Percentiles rank a stretch among this genome's conserved stretches.
phyloP scores from a whole-genome alignment of 2,888 invertebrate genomes.

The Eupithecia abbreviata region DNA sequence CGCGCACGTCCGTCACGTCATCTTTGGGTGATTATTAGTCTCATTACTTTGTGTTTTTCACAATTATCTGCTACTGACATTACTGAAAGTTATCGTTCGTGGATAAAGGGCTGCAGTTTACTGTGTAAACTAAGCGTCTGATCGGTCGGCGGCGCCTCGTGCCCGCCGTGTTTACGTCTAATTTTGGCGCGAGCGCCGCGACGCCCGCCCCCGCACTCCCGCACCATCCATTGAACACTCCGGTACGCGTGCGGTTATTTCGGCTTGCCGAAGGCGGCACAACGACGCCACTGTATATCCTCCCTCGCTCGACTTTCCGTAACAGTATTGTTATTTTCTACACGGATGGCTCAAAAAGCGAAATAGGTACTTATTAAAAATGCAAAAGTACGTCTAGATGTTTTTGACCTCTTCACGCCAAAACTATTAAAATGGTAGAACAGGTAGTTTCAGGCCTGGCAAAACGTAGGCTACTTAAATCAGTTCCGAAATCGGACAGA shows the following conservation, averaged over 20 bases:
- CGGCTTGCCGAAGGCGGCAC: conserved; percentile 69
- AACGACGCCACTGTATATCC: conserved; percentile 63
- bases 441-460: not conserved
- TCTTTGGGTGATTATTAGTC: not conserved
- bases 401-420: not conserved
- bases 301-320: conserved; percentile 45
- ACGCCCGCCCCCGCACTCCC: conserved; percentile 68
- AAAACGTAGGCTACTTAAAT: not conserved
- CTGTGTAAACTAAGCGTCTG: conserved; percentile 49
- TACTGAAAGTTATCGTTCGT: not conserved
- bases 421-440: not conserved
- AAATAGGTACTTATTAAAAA: not conserved
- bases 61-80: not conserved
- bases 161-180: conserved; percentile 82
- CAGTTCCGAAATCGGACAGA: not conserved
- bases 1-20: too few species aligned
- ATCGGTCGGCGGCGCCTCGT: conserved; percentile 72
- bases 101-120: conserved; percentile 32
- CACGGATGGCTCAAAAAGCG: not conserved
- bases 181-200: conserved; percentile 83
- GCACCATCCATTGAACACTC: conserved; percentile 75
- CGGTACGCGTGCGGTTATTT: conserved; percentile 78
- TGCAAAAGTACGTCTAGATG: not conserved
- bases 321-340: conserved; percentile 32
- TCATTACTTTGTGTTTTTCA: not conserved